Base-by-base conservation (phyloP, 2,113 vertebrate genomes). In the Etheostoma spectabile region DNA sequence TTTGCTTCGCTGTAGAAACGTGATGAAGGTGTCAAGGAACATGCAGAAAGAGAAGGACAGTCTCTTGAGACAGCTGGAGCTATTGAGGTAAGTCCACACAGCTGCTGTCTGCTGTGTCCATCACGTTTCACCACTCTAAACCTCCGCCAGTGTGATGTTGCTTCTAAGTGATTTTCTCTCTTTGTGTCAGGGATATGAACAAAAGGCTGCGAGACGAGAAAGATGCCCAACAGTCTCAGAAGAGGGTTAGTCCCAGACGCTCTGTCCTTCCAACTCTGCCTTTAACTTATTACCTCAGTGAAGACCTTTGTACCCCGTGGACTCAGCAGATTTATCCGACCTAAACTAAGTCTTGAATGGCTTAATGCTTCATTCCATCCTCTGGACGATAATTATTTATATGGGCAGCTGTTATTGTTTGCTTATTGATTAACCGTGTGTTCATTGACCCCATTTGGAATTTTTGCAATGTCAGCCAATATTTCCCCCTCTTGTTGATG, bases 31-130 rank as follows among this genome's bases (percentile, higher is more conserved):
- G 66, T 98, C 98, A 10, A 96, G 92, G 87, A 99, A 99, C 92
- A 99, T 99, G 94, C 98, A 99, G 94, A 99, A 97, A 72, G 98
- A 99, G 91, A 97, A 97, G 64, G 94, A 97, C 64, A 99, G 98
- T 80, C 96, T 99, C 18, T 80, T 96, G 6, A 96, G 96, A 77
- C 98, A 99, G 68, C 94, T 99, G 85, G 96, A 97, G 14, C 95
- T 99, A 11, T 95, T 99, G 90, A 96, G 97, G 98, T 99, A 91
- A 48, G 74, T 65, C 60, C 38, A 3, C 42, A 45, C 30, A 22
- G 55, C 59, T 46, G 45, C 22, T 35, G 24, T 53, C 15, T 68
- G 1, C 30, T 55, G 14, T 49, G 53, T 59, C 0, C 15, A 6
- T 68, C 21, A 46, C 53, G 19, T 53, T 74, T 68, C 6, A 24